Conservation (phyloP, 2,888 invertebrate species). For the Dynastes hyllus region DNA sequence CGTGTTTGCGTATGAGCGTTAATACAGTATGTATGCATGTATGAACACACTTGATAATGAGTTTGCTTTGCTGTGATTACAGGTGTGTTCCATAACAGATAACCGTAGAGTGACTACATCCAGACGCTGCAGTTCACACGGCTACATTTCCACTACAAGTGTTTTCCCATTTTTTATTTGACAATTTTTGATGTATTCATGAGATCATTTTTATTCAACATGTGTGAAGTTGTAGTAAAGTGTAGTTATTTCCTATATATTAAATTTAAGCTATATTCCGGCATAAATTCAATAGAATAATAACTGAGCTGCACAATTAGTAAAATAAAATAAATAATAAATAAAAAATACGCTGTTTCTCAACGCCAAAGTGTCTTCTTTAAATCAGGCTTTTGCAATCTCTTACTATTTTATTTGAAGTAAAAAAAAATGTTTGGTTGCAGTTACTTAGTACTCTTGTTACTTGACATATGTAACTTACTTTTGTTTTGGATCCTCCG, state of each 20-base stretch:
- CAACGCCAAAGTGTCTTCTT: no score
- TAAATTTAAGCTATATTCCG: no score
- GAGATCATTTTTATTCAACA: background rate
- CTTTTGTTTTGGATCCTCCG: conserved; percentile 96
- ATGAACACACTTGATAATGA: conserved; percentile 53
- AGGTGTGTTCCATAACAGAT: conserved; percentile 53
- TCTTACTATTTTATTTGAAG: no score
- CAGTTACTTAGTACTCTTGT: background rate
- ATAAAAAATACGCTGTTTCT: no score
- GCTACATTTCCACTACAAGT: conserved; percentile 12
- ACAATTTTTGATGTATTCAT: conserved; percentile 1
- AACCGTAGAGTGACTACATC: conserved; percentile 53
- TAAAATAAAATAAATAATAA: no score
- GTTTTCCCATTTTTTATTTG: conserved; percentile 21
- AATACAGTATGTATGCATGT: conserved; percentile 31
- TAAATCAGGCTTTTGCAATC: no score
- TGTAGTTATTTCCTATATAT: no score
- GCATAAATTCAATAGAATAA: no score
- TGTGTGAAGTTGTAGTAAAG: no score
- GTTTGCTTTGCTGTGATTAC: conserved; percentile 57
- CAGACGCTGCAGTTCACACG: conserved; percentile 59
- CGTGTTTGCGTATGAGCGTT: conserved; percentile 28
- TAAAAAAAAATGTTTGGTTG: no score
- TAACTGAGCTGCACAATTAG: no score
- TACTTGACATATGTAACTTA: conserved; percentile 67